These are phyloP conservation scores for Hippoglossus hippoglossus DNA, from an alignment of 2,797 vertebrate genomes.

Conservation along the genomic window DNA sequence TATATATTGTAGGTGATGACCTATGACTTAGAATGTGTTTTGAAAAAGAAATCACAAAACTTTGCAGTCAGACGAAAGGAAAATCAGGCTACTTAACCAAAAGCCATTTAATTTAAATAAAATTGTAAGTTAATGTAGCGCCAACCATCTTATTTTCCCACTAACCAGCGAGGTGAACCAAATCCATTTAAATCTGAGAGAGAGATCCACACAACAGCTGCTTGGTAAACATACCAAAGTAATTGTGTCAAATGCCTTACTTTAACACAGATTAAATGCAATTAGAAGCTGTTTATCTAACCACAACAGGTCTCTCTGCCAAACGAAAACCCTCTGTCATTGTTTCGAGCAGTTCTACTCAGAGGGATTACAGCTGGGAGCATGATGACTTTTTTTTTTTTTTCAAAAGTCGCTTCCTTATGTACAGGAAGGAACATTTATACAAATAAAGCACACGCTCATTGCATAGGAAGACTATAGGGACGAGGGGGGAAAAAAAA, in stretches of 20 bases:
- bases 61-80: constrained; percentile 15
- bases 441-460: constrained; percentile 74
- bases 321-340: constrained; percentile 73
- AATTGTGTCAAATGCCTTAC: constrained; percentile 82
- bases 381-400: constrained; percentile 53
- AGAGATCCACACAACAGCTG: constrained; percentile 86
- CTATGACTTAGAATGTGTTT: constrained; percentile 12
- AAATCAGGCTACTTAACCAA: constrained; percentile 47
- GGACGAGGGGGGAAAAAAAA: constrained; percentile 22
- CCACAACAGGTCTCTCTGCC: constrained; percentile 76
- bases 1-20: not conserved
- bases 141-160: constrained; percentile 54
- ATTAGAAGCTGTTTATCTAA: constrained; percentile 80
- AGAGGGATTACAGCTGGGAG: constrained; percentile 69
- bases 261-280: constrained; percentile 83
- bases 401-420: constrained; percentile 69
- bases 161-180: constrained; percentile 67
- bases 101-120: constrained; percentile 47
- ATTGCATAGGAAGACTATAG: constrained; percentile 37
- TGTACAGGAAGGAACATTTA: constrained; percentile 75
- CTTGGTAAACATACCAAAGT: constrained; percentile 82
- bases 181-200: constrained; percentile 60
- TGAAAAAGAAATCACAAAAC: constrained; percentile 1
- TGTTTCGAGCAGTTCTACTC: constrained; percentile 71
- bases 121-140: constrained; percentile 67